Percentiles rank a stretch among this genome's conserved stretches.
Evolutionary conservation across 53 echinoderm and acorn worm species (phyloP).

Genomic region (Mesocentrotus franciscanus): DNA sequence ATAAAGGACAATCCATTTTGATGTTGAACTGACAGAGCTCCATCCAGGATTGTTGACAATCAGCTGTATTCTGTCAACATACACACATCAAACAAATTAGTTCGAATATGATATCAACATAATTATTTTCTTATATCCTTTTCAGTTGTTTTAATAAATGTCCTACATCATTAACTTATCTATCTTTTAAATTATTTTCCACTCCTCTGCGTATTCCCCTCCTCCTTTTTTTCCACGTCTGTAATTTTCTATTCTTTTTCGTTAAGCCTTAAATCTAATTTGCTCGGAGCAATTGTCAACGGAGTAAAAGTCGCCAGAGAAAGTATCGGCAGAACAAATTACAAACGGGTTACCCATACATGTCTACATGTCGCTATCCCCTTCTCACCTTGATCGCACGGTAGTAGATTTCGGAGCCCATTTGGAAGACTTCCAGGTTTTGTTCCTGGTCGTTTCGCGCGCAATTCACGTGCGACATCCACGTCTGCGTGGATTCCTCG

Average conservation of each 20-base stretch:
- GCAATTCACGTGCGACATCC: slow-evolving; percentile 98
- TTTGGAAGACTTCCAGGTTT: slow-evolving; percentile 91
- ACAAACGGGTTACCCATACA: no score
- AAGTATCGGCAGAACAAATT: no score
- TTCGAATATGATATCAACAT: neutral
- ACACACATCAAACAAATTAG: neutral
- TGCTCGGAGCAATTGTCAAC: no score
- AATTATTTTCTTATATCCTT: neutral
- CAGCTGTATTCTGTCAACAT: neutral
- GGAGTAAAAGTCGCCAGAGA: neutral
- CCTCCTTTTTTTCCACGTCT: no score
- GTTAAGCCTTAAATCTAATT: no score
- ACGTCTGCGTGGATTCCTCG: slow-evolving; percentile 84
- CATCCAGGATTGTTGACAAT: no score
- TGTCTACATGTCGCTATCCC: no score
- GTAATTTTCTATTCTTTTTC: no score
- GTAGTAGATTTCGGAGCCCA: slow-evolving; percentile 94
- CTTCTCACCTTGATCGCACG: slow-evolving; percentile 85
- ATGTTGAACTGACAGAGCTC: neutral
- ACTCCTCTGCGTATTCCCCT: no score
- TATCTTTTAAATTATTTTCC: no score
- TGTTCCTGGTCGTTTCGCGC: slow-evolving; percentile 97
- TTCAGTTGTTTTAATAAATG: neutral
- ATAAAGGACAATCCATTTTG: neutral
- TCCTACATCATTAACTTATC: neutral